Conservation (phyloP, 2,797 vertebrate species). For the Rhodeus uyekii region DNA sequence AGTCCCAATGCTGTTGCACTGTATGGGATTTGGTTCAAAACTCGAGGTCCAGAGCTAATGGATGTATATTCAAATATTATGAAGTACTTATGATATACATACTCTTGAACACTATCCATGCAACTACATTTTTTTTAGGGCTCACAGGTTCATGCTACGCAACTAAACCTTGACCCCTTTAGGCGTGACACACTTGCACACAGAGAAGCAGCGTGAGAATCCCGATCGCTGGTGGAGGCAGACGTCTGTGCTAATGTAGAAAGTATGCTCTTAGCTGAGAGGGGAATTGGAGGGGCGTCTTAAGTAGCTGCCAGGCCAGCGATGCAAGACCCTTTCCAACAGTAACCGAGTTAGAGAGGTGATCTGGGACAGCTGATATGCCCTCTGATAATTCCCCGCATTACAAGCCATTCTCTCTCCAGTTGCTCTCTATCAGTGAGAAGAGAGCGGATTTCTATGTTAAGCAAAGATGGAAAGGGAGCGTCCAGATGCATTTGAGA, state of each 20-base stretch:
- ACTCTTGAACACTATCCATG: neutral
- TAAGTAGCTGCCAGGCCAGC: slow-evolving; percentile 58
- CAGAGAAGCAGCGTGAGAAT: slow-evolving; percentile 41
- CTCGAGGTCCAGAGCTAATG: too few relatives aligned
- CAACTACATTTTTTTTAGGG: too few relatives aligned
- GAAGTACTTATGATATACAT: too few relatives aligned
- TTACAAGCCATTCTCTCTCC: slow-evolving; percentile 47
- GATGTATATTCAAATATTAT: too few relatives aligned
- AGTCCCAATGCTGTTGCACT: too few relatives aligned
- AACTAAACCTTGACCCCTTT: neutral
- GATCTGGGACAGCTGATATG: slow-evolving; percentile 58
- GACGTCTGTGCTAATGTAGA: slow-evolving; percentile 57
- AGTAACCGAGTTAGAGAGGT: slow-evolving; percentile 57
- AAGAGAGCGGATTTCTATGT: slow-evolving; percentile 31
- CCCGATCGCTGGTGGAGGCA: slow-evolving; percentile 40
- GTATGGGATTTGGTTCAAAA: too few relatives aligned
- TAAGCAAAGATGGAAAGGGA: slow-evolving; percentile 21
- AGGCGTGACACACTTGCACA: neutral
- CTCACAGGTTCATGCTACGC: neutral
- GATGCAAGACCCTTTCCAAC: slow-evolving; percentile 53
- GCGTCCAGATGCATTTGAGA: neutral
- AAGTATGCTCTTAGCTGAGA: slow-evolving; percentile 56
- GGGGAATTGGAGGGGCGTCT: slow-evolving; percentile 42
- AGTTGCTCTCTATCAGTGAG: slow-evolving; percentile 31
- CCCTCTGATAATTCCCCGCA: slow-evolving; percentile 53